Base-by-base conservation (phyloP, 1,140 invertebrate species). In the Archivesica marissinica region DNA sequence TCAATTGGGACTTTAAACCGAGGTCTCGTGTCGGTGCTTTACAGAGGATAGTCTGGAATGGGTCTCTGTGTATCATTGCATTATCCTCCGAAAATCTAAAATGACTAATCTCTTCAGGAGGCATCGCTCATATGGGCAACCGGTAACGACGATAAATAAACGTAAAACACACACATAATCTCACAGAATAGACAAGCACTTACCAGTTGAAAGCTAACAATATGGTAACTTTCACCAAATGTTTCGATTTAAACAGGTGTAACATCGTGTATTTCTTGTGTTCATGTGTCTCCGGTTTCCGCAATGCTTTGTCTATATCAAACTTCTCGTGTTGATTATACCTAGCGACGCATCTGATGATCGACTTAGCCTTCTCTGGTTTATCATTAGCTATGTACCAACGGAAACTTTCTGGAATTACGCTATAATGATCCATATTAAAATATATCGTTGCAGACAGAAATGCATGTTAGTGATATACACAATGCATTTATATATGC, bases 311-410 rank as follows among this genome's bases (percentile, higher is more conserved):
- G 20, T 79, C n/a, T 25, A 44, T 39, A 50, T 61, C 76, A 50
- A 79, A 50, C 1, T 41, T 20, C 11, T 7, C 30, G 4, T 50
- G 41, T 39, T 28, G 41, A 41, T 79, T 79, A 15, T 23, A 47
- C n/a, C 66, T 44, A 39, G 76, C 76, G 0, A 79, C 76, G 23
- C n/a, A 4, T 54, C 23, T 30, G 9, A 79, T 39, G 20, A 79
- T 66, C 2, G n/a, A 41, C 23, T 79, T 25, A 13, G 76, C 76
- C n/a, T 50, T 20, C 17, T 79, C 54, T n/a, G 56, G 56, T 66
- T 66, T 79, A 39, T 79, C 76, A 17, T 79, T 56, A 2, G 76
- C 56, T 33, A 79, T 50, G 59, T 64, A 66, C 76, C 76, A 79
- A 4, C 76, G 56, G 38, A 79, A 79, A 64, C 76, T 79, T 39